These are phyloP conservation scores for Silurus lanzhouensis DNA, from an alignment of 2,797 vertebrate species.

Conservation along the genomic window DNA sequence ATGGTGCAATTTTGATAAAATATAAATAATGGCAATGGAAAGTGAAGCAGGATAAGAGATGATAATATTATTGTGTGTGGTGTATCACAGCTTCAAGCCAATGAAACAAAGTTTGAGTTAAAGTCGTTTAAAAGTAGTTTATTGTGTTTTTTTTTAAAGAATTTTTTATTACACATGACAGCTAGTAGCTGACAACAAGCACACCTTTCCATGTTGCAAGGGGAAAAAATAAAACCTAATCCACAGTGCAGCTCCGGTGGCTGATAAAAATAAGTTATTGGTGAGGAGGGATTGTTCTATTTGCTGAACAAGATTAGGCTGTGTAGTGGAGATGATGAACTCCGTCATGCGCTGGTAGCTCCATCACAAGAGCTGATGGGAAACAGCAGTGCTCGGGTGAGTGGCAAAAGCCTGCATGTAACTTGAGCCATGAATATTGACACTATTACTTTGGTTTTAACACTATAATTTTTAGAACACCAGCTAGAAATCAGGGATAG, in stretches of 20 bases:
- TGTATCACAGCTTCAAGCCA: not conserved
- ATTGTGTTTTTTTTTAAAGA: not conserved
- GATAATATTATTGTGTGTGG: no score
- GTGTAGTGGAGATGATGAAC: constrained; percentile 36
- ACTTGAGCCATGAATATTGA: constrained; percentile 4
- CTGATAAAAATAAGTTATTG: not conserved
- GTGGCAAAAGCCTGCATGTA: no score
- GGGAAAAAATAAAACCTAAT: not conserved
- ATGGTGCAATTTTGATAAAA: no score
- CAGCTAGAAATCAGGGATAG: not conserved
- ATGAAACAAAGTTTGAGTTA: not conserved
- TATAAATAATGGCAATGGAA: not conserved
- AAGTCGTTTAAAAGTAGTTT: not conserved
- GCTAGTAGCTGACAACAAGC: not conserved
- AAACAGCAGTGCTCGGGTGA: not conserved
- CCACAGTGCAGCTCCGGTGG: not conserved
- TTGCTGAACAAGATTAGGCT: constrained; percentile 27
- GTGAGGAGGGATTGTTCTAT: constrained; percentile 22
- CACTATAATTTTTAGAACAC: not conserved
- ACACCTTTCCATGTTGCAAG: not conserved
- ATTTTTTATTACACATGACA: not conserved
- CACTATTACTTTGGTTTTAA: not conserved
- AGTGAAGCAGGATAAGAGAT: not conserved
- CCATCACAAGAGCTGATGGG: constrained; percentile 5
- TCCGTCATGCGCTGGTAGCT: constrained; percentile 22